Conservation (phyloP, 2,113 vertebrate species). For the Phyllopteryx taeniolatus region DNA sequence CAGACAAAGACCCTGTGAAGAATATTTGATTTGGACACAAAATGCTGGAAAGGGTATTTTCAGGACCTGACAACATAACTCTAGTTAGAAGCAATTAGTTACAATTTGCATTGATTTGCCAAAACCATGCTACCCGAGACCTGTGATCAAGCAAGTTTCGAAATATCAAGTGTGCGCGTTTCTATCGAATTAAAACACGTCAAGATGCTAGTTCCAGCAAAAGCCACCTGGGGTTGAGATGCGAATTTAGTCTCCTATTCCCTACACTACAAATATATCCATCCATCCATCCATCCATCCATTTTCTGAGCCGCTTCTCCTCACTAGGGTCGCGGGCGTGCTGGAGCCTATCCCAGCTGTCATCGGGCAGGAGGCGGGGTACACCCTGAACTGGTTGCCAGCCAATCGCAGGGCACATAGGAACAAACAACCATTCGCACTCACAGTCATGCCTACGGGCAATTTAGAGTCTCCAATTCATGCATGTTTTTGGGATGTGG, state of each 20-base stretch:
- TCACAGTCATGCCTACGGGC: too few species aligned
- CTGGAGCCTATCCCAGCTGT: too few species aligned
- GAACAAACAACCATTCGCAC: too few species aligned
- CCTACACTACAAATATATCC: background rate
- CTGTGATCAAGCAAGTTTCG: constrained; percentile 29
- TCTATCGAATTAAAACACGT: background rate
- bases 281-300: too few species aligned
- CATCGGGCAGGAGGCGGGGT: too few species aligned
- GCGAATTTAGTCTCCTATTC: constrained; percentile 17
- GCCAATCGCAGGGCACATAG: too few species aligned
- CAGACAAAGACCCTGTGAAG: constrained; percentile 28
- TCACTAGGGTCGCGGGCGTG: too few species aligned
- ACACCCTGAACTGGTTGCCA: too few species aligned
- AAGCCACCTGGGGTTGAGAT: constrained; percentile 29
- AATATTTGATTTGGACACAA: constrained; percentile 57
- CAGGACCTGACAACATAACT: background rate
- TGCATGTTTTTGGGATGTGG: too few species aligned
- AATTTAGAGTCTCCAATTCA: too few species aligned
- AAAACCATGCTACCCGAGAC: constrained; percentile 45
- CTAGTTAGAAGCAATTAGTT: constrained; percentile 52
- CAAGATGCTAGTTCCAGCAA: background rate
- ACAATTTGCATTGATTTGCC: constrained; percentile 59
- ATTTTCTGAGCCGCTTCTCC: too few species aligned
- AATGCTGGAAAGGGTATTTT: constrained; percentile 46
- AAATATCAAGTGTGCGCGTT: constrained; percentile 21